Base-by-base conservation (phyloP, 2,113 vertebrate genomes). In the Mola mola region DNA sequence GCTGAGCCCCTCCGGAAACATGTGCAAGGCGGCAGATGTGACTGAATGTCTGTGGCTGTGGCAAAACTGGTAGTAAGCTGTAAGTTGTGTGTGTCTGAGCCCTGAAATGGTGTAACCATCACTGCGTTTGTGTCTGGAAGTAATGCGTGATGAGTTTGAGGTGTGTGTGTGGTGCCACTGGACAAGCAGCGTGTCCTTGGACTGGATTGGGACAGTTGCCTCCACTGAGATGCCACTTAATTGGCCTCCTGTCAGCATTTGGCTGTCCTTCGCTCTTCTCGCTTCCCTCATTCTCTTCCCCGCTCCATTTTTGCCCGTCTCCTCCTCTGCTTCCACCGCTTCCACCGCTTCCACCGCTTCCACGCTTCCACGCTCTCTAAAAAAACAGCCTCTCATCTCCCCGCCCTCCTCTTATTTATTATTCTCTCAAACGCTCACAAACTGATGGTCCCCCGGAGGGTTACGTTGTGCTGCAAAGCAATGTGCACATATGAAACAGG, bases 241-340 rank as follows among this genome's bases (percentile, higher is more conserved):
- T 89, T 90, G 85, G 85, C 77, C 83, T 75, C 72, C 73, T 75
- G 76, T 85, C 77, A 82, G 75, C 38, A 33, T 88, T 83, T 78
- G 81, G 69, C 71, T 75, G 62, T 61, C 71, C 77, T 72, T 83
- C 80, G 59, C 75, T 62, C 31, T 17, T 13, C 63, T 66, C 49
- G 29, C 46, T 68, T 34, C 16, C 25, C 41, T 66, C 48, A 12
- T 8, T 17, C 46, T 37, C 49, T 41, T 5, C 33, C n/a, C n/a
- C n/a, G n/a, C n/a, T n/a, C n/a, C n/a, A n/a, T n/a, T n/a, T n/a
- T n/a, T n/a, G n/a, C n/a, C n/a, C n/a, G n/a, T n/a, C 41, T 55
- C 44, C 34, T 17, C 0, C 28, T 3, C 21, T 52, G 37, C 37
- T 17, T 8, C 49, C n/a, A 10, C 38, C n/a, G 9, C 5, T 36